Percentiles rank a stretch among this genome's conserved stretches.
phyloP scores from a whole-genome alignment of 2,797 vertebrate genomes.

The Acrossocheilus wenchowensis region DNA sequence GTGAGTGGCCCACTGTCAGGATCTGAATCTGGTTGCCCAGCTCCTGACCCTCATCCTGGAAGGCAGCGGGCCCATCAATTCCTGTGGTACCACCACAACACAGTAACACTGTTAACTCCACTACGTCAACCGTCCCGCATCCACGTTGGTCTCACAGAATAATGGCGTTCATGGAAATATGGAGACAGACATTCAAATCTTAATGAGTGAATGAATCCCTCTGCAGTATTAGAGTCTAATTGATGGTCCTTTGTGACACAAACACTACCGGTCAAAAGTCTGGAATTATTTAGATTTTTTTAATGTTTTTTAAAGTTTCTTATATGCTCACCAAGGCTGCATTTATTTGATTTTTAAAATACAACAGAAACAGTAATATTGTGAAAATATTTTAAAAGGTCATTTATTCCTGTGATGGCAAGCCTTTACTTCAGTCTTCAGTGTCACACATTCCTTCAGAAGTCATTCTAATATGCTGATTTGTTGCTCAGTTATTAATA shows the following conservation, averaged over 20 bases:
- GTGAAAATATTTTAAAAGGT: neutral
- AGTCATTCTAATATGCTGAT: neutral
- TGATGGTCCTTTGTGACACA: neutral
- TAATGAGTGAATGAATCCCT: conserved; percentile 22
- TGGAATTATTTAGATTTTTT: neutral
- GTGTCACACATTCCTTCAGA: neutral
- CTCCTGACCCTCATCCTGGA: conserved; percentile 87
- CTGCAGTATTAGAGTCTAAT: neutral
- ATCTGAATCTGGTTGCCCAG: conserved; percentile 87
- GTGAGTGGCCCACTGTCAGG: conserved; percentile 85
- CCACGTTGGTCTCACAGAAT: conserved; percentile 23
- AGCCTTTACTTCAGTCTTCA: neutral
- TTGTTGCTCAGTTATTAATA: neutral
- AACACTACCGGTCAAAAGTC: neutral
- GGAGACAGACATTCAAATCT: conserved; percentile 40
- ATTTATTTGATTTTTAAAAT: neutral
- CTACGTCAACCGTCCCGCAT: conserved; percentile 25
- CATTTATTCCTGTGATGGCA: neutral
- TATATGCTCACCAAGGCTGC: neutral
- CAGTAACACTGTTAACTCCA: conserved; percentile 26
- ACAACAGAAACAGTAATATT: neutral
- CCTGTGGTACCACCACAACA: conserved; percentile 79
- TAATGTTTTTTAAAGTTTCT: neutral
- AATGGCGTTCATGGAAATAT: conserved; percentile 22
- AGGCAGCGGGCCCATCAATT: conserved; percentile 86